Evolutionary conservation across 2,797 vertebrate genomes (phyloP).

Genomic region (Chelon labrosus): DNA sequence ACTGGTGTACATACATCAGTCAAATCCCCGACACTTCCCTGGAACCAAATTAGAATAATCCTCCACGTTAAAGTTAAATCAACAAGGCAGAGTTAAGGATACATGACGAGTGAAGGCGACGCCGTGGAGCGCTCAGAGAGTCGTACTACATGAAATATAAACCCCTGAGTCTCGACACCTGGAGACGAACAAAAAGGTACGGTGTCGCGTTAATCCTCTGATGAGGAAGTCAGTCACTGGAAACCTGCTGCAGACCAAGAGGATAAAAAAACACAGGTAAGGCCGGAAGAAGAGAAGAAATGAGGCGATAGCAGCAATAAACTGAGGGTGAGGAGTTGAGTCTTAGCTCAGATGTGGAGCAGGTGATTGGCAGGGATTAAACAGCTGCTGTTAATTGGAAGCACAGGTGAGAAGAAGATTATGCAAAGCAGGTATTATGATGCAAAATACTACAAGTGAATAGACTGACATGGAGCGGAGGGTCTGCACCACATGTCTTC

Average conservation of each 20-base stretch:
- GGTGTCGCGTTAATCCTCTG: conserved; percentile 33
- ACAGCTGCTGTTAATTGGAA: conserved; percentile 39
- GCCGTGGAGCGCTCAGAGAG: too few relatives aligned
- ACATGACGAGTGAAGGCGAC: too few relatives aligned
- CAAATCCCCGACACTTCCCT: conserved; percentile 16
- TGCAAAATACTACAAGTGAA: conserved; percentile 38
- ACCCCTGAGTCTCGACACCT: conserved; percentile 18
- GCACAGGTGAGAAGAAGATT: conserved; percentile 47
- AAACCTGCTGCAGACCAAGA: conserved; percentile 22
- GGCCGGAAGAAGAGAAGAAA: background rate
- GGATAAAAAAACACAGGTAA: background rate
- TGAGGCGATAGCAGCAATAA: conserved; percentile 8
- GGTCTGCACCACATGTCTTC: too few relatives aligned
- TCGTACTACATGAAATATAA: conserved; percentile 7
- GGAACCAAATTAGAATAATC: conserved; percentile 19
- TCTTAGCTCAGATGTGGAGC: conserved; percentile 30
- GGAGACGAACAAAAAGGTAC: conserved; percentile 30
- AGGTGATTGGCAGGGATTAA: conserved; percentile 71
- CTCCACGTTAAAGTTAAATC: background rate
- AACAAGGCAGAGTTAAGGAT: too few relatives aligned
- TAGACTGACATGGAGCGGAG: background rate
- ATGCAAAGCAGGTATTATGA: conserved; percentile 62
- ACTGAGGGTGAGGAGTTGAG: background rate
- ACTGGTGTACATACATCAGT: too few relatives aligned
- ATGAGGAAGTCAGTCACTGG: conserved; percentile 32